Conservation (phyloP, 2,888 invertebrate genomes). For the Alloscopus bannaensis region DNA sequence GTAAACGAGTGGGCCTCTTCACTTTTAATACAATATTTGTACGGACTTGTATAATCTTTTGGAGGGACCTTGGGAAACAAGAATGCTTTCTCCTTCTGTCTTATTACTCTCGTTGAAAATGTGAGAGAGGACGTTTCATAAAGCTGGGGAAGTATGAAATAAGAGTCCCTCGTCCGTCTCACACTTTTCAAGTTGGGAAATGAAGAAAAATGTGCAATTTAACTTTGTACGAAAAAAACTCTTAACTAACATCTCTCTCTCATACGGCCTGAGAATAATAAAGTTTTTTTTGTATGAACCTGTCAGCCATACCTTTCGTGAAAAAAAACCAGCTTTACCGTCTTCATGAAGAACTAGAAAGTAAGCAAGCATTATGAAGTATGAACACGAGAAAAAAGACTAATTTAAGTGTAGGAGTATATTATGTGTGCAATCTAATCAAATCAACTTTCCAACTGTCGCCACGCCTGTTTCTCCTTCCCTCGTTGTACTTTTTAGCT, state of each 20-base stretch:
- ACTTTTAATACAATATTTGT: slow-evolving; percentile 1
- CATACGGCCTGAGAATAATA: slow-evolving; percentile 9
- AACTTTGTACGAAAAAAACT: slow-evolving; percentile 23
- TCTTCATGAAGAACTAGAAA: neutral
- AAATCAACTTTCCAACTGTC: too few relatives aligned
- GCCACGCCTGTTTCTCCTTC: too few relatives aligned
- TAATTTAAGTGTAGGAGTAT: too few relatives aligned
- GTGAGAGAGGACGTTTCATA: slow-evolving; percentile 12
- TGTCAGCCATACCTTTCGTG: too few relatives aligned
- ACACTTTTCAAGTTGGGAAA: neutral
- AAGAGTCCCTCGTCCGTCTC: slow-evolving; percentile 17
- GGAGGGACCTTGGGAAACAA: neutral
- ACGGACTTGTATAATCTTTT: slow-evolving; percentile 1
- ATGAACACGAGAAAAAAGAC: too few relatives aligned
- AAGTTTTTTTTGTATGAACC: slow-evolving; percentile 21
- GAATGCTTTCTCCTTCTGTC: too few relatives aligned
- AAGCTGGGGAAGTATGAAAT: slow-evolving; percentile 18
- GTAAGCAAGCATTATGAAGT: too few relatives aligned
- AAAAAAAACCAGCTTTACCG: too few relatives aligned
- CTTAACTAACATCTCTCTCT: neutral
- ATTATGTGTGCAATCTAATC: too few relatives aligned
- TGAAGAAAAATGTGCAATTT: slow-evolving; percentile 31
- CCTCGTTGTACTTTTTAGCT: too few relatives aligned
- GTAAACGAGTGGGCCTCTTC: neutral
- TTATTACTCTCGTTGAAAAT: neutral